phyloP scores from a whole-genome alignment of 2,888 invertebrate genomes.

The Drosophila anomalipes region DNA sequence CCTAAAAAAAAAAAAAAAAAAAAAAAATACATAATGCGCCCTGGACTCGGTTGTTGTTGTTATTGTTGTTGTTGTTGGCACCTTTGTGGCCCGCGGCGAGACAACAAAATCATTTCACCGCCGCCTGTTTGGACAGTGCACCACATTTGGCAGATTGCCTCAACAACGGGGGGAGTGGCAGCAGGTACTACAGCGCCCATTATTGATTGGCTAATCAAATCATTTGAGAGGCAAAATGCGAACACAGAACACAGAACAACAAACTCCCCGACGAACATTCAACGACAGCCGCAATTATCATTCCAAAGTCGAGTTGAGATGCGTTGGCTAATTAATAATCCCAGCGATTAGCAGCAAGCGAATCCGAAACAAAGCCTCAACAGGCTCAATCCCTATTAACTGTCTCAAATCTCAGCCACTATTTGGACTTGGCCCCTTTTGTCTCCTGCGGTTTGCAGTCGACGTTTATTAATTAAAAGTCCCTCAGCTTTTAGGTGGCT shows the following conservation, averaged over 20 bases:
- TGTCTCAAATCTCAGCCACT: conserved; percentile 5
- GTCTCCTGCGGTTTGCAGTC: conserved; percentile 34
- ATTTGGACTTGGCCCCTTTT: background rate
- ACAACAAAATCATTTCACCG: conserved; percentile 84
- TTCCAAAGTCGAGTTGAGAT: conserved; percentile 65
- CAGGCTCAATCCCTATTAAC: conserved; percentile 10
- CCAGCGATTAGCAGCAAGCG: conserved; percentile 62
- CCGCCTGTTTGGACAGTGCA: conserved; percentile 67
- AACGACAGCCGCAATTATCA: conserved; percentile 77
- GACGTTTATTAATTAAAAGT: conserved; percentile 74
- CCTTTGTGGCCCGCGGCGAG: conserved; percentile 84
- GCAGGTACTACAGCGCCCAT: conserved; percentile 55
- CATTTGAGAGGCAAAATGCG: conserved; percentile 59
- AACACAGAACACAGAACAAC: conserved; percentile 14
- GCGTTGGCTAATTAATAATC: conserved; percentile 76
- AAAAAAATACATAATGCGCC: conserved; percentile 82
- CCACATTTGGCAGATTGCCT: conserved; percentile 42
- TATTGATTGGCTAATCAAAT: conserved; percentile 81
- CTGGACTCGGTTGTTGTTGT: conserved; percentile 39
- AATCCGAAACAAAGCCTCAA: conserved; percentile 21
- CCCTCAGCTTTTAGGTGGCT: conserved; percentile 49
- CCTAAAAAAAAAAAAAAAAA: conserved; percentile 33
- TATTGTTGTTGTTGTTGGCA: conserved; percentile 81
- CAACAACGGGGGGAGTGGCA: background rate
- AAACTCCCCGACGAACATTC: conserved; percentile 17